Conservation (phyloP, 1,140 invertebrate genomes). For the Lasioglossum albipes region DNA sequence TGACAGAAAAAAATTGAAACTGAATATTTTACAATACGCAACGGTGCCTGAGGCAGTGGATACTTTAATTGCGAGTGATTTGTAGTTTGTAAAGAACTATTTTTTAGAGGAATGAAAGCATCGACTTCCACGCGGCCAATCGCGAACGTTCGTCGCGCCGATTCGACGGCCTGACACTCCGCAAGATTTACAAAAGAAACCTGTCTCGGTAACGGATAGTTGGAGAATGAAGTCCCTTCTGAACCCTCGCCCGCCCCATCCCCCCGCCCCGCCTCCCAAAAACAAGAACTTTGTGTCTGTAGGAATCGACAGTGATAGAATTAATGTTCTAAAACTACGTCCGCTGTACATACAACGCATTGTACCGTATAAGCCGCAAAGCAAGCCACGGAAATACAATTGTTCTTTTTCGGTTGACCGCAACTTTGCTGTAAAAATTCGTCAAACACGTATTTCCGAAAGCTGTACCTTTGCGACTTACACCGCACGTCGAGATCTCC, state of each 20-base stretch:
- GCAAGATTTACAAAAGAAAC: constrained; percentile 9
- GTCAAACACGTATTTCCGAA: too few relatives aligned
- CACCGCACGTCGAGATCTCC: constrained; percentile 24
- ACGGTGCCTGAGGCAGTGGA: constrained; percentile 43
- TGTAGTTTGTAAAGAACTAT: constrained; percentile 32
- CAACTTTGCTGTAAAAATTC: constrained; percentile 10
- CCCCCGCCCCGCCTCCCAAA: not conserved
- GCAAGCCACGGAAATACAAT: not conserved
- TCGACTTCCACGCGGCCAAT: constrained; percentile 2
- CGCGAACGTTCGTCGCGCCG: too few relatives aligned
- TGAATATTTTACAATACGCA: constrained; percentile 17
- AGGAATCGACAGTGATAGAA: constrained; percentile 52
- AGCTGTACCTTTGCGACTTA: constrained; percentile 10
- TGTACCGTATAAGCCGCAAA: constrained; percentile 46
- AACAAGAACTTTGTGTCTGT: constrained; percentile 34
- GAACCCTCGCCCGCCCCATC: not conserved
- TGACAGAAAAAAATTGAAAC: not conserved
- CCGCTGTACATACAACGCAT: constrained; percentile 60
- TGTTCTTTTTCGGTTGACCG: not conserved
- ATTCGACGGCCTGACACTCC: constrained; percentile 49
- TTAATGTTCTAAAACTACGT: constrained; percentile 55
- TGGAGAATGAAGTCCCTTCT: constrained; percentile 12
- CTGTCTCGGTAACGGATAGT: constrained; percentile 36
- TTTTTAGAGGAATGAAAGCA: constrained; percentile 28
- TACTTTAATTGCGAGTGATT: not conserved